Conservation (phyloP, 2,888 invertebrate species). For the Lagria hirta region DNA sequence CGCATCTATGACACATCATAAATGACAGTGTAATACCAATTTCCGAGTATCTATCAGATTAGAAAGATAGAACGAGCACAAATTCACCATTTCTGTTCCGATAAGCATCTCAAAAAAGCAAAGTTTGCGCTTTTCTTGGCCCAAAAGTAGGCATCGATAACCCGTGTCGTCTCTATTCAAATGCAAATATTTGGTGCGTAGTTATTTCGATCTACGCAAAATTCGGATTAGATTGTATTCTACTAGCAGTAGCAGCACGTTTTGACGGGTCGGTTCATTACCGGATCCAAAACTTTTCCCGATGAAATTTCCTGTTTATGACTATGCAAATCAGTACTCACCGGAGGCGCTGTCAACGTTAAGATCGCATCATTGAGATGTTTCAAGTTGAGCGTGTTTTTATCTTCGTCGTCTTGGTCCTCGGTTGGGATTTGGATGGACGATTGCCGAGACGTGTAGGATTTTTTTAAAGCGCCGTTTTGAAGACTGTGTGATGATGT, state of each 20-base stretch:
- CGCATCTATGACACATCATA: too few relatives aligned
- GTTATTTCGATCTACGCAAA: too few relatives aligned
- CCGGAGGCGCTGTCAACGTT: conserved; percentile 79
- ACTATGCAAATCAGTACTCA: conserved; percentile 54
- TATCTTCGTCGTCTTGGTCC: conserved; percentile 63
- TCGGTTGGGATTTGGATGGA: conserved; percentile 61
- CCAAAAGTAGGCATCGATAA: too few relatives aligned
- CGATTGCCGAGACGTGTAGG: conserved; percentile 61
- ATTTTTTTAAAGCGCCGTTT: conserved; percentile 51
- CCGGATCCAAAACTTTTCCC: conserved; percentile 1
- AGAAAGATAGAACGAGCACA: too few relatives aligned
- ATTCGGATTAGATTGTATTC: too few relatives aligned
- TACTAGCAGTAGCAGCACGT: too few relatives aligned
- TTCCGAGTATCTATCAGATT: too few relatives aligned
- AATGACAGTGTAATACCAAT: too few relatives aligned
- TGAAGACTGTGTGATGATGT: conserved; percentile 60
- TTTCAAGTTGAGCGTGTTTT: conserved; percentile 71
- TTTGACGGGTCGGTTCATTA: conserved; percentile 8
- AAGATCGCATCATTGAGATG: conserved; percentile 80
- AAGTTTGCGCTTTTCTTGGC: too few relatives aligned
- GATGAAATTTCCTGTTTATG: conserved; percentile 9
- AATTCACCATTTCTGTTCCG: too few relatives aligned
- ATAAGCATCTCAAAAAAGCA: too few relatives aligned
- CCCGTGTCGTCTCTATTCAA: conserved; percentile 3
- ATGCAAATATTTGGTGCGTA: conserved; percentile 12